Conservation (phyloP, 2,888 invertebrate genomes). For the Matsumyia berberina region DNA sequence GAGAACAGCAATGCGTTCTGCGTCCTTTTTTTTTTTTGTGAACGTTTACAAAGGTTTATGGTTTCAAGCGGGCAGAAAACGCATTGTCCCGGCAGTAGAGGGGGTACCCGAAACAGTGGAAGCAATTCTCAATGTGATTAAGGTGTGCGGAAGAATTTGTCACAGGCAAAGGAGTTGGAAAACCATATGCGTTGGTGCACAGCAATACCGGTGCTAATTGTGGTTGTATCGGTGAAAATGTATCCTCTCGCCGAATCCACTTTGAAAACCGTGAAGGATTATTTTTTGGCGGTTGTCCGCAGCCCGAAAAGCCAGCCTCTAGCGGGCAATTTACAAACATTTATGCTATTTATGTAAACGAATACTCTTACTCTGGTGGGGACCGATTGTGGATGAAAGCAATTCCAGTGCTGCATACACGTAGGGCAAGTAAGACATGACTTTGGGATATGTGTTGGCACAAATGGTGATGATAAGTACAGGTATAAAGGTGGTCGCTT, state of each 20-base stretch:
- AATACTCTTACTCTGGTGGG: background rate
- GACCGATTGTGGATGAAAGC: background rate
- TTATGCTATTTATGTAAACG: constrained; percentile 30
- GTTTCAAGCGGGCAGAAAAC: constrained; percentile 44
- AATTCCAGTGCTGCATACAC: background rate
- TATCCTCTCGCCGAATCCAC: background rate
- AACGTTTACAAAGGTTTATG: constrained; percentile 58
- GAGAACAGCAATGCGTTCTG: constrained; percentile 62
- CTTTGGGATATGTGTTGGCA: background rate
- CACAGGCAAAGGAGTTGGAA: background rate
- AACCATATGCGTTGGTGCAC: background rate
- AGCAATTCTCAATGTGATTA: constrained; percentile 32
- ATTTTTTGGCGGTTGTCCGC: constrained; percentile 33
- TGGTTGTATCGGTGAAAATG: background rate
- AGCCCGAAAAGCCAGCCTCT: constrained; percentile 25
- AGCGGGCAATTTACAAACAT: constrained; percentile 50
- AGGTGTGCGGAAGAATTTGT: constrained; percentile 31
- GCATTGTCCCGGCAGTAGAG: constrained; percentile 13
- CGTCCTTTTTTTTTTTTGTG: constrained; percentile 38
- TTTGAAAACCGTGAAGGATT: background rate
- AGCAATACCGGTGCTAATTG: too few species aligned
- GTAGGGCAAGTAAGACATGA: background rate
- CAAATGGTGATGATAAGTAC: background rate
- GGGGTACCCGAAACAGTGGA: constrained; percentile 32
- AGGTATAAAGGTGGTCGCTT: background rate